Base-by-base conservation (phyloP, 2,797 vertebrate species). In the Sebastes goodei region DNA sequence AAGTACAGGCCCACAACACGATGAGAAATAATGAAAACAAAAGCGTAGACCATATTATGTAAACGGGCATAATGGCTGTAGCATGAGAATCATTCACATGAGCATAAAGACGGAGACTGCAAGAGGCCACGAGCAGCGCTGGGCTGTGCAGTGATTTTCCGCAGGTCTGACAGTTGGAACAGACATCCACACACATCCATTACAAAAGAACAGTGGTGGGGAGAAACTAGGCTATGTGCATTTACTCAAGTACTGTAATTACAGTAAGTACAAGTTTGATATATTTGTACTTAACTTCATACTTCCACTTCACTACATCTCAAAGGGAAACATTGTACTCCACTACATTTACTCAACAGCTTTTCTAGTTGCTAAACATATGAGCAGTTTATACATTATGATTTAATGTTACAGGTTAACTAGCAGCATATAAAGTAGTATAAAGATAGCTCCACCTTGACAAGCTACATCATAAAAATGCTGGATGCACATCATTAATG, bases 21-120 rank as follows among this genome's bases (percentile, higher is more conserved):
- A 17, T 59, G 59, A 83, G 65, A 76, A 63, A 67, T 70, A 55
- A 81, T 78, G 62, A 63, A 42, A 86, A 30, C 15, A 46, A 32
- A 62, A 56, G 63, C 63, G 10, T 15, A 5, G 17, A 23, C n/a
- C 25, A 11, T 30, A 56, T 74, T 74, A 80, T 73, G 38, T 49
- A 84, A 86, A 82, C 70, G 2, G 68, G 2, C 21, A 62, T 60
- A 76, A 67, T 25, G 32, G 32, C 66, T 74, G 17, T 20, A 56
- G 55, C 63, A 60, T 71, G 10, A 81, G 30, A 73, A 59, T 25
- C 32, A 61, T 56, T 79, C 61, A 77, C 57, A 64, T 49, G 6
- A 74, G 21, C 25, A 78, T 32, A 9, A 73, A 69, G 30, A n/a
- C 29, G 27, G 67, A 67, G 65, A 80, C 30, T 64, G 68, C 33